Conservation (phyloP, 2,113 vertebrate genomes). For the Crypturellus undulatus region DNA sequence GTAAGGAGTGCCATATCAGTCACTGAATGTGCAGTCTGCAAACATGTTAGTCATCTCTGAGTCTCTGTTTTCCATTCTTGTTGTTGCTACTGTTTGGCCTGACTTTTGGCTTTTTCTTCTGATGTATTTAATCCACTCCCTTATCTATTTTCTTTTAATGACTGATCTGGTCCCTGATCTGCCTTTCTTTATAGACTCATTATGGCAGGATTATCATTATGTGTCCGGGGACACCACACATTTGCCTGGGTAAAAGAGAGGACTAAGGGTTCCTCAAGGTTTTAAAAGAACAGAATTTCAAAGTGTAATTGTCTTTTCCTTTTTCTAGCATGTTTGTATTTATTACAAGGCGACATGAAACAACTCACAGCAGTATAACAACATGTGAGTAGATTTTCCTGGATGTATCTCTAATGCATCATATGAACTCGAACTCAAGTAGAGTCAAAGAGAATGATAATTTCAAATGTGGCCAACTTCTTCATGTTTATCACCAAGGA, state of each 20-base stretch:
- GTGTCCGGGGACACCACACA: background rate
- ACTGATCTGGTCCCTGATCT: background rate
- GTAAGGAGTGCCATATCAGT: background rate
- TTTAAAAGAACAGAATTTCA: background rate
- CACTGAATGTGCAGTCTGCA: background rate
- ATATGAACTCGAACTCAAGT: background rate
- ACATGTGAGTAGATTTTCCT: background rate
- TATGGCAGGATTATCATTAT: background rate
- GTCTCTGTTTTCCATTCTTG: background rate
- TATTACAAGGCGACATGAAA: background rate
- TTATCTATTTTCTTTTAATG: background rate
- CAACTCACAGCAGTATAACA: background rate
- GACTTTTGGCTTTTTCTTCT: background rate
- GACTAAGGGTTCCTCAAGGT: background rate
- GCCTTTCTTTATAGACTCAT: background rate
- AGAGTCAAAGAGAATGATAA: background rate
- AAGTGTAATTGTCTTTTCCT: background rate
- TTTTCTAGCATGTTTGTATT: background rate
- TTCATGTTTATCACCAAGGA: background rate
- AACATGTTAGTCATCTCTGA: fast-evolving
- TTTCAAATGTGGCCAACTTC: background rate
- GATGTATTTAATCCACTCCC: background rate
- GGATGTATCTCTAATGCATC: background rate
- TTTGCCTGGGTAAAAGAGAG: background rate
- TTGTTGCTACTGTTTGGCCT: background rate